Conservation (phyloP, 2,113 vertebrate genomes). For the crab-eating macaque (Macaca fascicularis) region DNA sequence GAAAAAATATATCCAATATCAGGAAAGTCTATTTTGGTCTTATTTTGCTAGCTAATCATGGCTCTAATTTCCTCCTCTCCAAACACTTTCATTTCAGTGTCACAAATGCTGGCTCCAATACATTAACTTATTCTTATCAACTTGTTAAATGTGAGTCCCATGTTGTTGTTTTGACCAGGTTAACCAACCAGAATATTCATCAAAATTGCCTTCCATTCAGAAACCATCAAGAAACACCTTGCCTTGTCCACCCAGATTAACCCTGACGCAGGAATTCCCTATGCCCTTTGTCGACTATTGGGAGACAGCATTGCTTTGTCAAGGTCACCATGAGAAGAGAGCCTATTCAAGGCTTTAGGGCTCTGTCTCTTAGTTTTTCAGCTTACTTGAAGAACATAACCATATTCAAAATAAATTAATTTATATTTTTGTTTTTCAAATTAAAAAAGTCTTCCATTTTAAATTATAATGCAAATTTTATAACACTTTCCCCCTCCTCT, state of each 20-base stretch:
- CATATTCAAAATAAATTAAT: background rate
- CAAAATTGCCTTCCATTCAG: background rate
- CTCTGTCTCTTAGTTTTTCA: background rate
- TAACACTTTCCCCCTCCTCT: background rate
- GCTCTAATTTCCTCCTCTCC: background rate
- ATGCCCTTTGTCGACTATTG: background rate
- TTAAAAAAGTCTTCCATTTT: constrained; percentile 19
- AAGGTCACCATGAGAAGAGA: background rate
- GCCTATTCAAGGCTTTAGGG: background rate
- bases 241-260: background rate
- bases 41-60: background rate
- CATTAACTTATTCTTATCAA: background rate
- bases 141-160: background rate
- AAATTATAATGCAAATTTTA: background rate
- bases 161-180: background rate
- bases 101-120: background rate
- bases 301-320: background rate
- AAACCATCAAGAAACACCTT: background rate
- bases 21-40: background rate
- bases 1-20: background rate
- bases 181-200: background rate
- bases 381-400: background rate
- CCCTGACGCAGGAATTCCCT: background rate
- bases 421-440: background rate
- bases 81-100: background rate